Percentiles rank a stretch among this genome's conserved stretches.
Evolutionary conservation across 2,888 invertebrate species (phyloP).

Genomic region (Xestia sexstrigata): DNA sequence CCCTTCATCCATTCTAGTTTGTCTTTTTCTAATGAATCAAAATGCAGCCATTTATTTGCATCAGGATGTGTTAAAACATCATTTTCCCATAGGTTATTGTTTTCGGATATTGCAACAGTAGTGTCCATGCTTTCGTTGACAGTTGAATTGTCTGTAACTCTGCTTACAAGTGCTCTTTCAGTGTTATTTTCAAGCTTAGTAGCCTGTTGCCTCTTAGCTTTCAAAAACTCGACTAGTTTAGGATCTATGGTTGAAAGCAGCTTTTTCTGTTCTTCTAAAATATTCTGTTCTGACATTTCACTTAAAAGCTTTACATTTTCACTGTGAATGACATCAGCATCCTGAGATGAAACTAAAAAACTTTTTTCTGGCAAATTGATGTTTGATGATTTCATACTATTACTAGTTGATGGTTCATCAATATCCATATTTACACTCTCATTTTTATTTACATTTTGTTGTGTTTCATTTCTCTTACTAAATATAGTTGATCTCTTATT

Average conservation of each 20-base stretch:
- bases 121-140: conserved; percentile 77
- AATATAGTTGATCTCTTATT: conserved; percentile 79
- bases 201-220: conserved; percentile 77
- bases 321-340: conserved; percentile 92
- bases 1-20: conserved; percentile 97
- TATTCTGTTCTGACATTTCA: conserved; percentile 94
- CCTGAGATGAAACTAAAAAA: conserved; percentile 86
- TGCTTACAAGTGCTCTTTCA: conserved; percentile 31
- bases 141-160: conserved; percentile 17
- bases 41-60: conserved; percentile 95
- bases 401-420: conserved; percentile 68
- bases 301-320: conserved; percentile 93
- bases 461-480: conserved; percentile 71
- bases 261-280: conserved; percentile 93
- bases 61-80: conserved; percentile 91
- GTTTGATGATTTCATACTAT: conserved; percentile 33
- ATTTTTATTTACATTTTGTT: conserved; percentile 42
- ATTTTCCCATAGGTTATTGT: conserved; percentile 86
- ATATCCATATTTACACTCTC: conserved; percentile 74
- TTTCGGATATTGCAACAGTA: conserved; percentile 64
- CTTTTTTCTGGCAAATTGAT: conserved; percentile 82
- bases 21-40: conserved; percentile 96
- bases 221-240: conserved; percentile 92
- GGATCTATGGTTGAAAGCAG: conserved; percentile 92
- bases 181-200: conserved; percentile 24